Evolutionary conservation across 1,140 invertebrate species (phyloP).

Genomic region (Phocides pigmalion): DNA sequence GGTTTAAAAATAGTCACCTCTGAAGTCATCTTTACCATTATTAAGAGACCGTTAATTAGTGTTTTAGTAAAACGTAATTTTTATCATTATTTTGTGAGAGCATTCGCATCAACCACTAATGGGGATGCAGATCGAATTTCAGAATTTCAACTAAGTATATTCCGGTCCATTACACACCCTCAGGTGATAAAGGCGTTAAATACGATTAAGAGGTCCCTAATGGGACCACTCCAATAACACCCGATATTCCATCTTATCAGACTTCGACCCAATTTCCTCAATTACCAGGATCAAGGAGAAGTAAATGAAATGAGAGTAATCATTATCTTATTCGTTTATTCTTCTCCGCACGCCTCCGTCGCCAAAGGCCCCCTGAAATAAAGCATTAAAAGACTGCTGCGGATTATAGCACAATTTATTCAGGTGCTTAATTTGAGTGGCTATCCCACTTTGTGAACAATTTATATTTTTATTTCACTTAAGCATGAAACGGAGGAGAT

Average conservation of each 20-base stretch:
- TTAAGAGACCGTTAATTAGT: not conserved
- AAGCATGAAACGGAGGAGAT: conserved; percentile 61
- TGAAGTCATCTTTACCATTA: not conserved
- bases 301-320: conserved; percentile 82
- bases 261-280: conserved; percentile 76
- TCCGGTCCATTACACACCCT: conserved; percentile 66
- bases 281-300: conserved; percentile 78
- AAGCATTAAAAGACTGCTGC: conserved; percentile 77
- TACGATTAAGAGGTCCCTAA: conserved; percentile 71
- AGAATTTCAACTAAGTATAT: conserved; percentile 50
- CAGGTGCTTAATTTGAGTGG: conserved; percentile 81
- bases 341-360: conserved; percentile 58
- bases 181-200: conserved; percentile 75
- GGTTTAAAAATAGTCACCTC: not conserved
- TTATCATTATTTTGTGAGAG: conserved; percentile 10
- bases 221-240: conserved; percentile 60
- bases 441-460: conserved; percentile 73
- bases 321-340: conserved; percentile 78
- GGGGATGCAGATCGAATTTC: conserved; percentile 34
- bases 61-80: not conserved
- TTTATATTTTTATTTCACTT: conserved; percentile 80
- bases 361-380: conserved; percentile 65
- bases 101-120: conserved; percentile 10
- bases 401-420: conserved; percentile 83
- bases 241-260: conserved; percentile 67